These are phyloP conservation scores for Discoglossus pictus DNA, from an alignment of 2,797 vertebrate species.

Conservation along the genomic window DNA sequence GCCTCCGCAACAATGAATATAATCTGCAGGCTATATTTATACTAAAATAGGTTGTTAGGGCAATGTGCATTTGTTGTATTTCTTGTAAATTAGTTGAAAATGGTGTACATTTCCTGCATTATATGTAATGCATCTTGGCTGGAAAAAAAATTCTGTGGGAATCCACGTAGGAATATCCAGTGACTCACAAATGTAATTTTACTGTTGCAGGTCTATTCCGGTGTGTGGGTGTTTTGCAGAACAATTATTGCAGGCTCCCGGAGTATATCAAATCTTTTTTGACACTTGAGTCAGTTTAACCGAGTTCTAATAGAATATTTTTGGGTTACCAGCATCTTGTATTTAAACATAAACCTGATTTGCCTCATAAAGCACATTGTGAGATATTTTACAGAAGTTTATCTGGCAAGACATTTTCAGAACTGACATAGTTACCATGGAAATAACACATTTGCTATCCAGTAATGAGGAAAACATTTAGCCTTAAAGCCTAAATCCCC, in stretches of 20 bases:
- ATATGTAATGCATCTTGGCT: constrained; percentile 57
- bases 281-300: constrained; percentile 71
- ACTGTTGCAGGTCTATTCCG: constrained; percentile 73
- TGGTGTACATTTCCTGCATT: constrained; percentile 52
- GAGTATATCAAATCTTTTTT: constrained; percentile 70
- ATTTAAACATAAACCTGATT: constrained; percentile 63
- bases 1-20: background rate
- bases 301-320: constrained; percentile 65
- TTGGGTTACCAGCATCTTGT: constrained; percentile 64
- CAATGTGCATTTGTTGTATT: constrained; percentile 45
- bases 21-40: constrained; percentile 31
- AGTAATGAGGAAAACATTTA: constrained; percentile 45
- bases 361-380: constrained; percentile 56
- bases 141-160: constrained; percentile 60
- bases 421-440: constrained; percentile 47
- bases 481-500: constrained; percentile 15
- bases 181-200: constrained; percentile 70
- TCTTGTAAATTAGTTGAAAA: constrained; percentile 57
- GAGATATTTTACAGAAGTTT: constrained; percentile 56
- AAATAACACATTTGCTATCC: constrained; percentile 41
- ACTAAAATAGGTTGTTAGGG: constrained; percentile 16
- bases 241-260: constrained; percentile 73
- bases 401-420: constrained; percentile 49
- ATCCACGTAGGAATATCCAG: constrained; percentile 59
- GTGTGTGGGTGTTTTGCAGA: constrained; percentile 69